A percentile compares a stretch with the other conserved stretches of the same genome.
Evolutionary conservation across 2,888 invertebrate genomes (phyloP).

Genomic region (Sphaerophoria rueppellii): DNA sequence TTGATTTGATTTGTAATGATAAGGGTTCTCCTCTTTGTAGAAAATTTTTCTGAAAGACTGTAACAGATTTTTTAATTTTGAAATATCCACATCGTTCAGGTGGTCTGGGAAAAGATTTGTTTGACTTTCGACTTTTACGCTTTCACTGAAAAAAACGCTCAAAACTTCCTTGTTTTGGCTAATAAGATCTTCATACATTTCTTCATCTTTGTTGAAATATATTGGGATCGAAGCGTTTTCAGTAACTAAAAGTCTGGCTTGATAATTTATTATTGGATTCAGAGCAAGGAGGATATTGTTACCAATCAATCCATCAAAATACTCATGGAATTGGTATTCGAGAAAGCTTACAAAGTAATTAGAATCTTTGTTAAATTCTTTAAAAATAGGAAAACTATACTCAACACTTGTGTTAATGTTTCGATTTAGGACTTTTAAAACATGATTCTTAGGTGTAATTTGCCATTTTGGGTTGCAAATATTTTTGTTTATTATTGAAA

Average conservation of each 20-base stretch:
- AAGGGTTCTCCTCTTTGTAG: constrained; percentile 1
- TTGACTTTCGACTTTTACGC: not conserved
- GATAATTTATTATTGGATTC: constrained; percentile 23
- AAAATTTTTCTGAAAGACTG: constrained; percentile 3
- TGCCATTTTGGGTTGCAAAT: constrained; percentile 11
- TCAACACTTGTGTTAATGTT: not conserved
- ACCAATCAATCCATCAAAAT: not conserved
- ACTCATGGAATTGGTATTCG: not conserved
- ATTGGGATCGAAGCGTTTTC: constrained; percentile 36
- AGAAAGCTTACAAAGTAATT: not conserved
- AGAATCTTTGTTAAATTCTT: constrained; percentile 1
- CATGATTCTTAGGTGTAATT: not conserved
- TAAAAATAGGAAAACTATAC: not conserved
- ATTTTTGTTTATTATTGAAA: constrained; percentile 16
- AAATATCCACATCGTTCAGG: not conserved
- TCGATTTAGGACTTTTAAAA: not conserved
- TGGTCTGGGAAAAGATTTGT: constrained; percentile 4
- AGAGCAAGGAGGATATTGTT: constrained; percentile 18
- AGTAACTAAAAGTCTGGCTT: constrained; percentile 22
- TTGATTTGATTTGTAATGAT: constrained; percentile 14
- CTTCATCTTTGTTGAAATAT: constrained; percentile 32
- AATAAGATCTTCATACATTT: not conserved
- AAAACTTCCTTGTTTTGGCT: constrained; percentile 10
- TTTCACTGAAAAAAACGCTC: constrained; percentile 4
- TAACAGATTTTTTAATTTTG: constrained; percentile 3